Percentiles rank a stretch among this genome's conserved stretches.
phyloP scores from a whole-genome alignment of 2,888 invertebrate genomes.

The Sinohyriopsis cumingii region DNA sequence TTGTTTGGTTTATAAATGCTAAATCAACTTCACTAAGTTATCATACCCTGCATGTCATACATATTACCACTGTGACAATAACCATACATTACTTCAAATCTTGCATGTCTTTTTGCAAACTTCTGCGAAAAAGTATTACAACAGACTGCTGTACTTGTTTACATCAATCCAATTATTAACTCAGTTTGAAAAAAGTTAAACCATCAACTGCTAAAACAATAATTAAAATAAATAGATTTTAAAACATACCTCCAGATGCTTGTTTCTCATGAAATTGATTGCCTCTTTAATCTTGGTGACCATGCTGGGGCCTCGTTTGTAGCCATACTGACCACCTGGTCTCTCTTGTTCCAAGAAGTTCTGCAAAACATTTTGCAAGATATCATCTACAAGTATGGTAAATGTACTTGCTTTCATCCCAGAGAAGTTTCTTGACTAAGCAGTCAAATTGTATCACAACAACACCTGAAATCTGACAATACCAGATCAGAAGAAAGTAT shows the following conservation, averaged over 20 bases:
- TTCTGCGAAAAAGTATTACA: too few relatives aligned
- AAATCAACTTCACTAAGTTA: too few relatives aligned
- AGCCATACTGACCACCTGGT: constrained; percentile 43
- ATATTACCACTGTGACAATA: too few relatives aligned
- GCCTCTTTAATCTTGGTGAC: constrained; percentile 90
- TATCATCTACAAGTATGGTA: background rate
- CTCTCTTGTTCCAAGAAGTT: constrained; percentile 51
- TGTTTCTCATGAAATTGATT: constrained; percentile 95
- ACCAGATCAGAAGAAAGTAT: too few relatives aligned
- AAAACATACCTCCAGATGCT: constrained; percentile 82
- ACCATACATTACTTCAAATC: too few relatives aligned
- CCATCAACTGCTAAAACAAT: background rate
- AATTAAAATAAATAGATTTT: background rate
- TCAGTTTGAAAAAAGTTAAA: constrained; percentile 3
- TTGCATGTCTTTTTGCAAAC: too few relatives aligned
- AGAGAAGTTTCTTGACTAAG: too few relatives aligned
- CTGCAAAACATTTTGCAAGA: constrained; percentile 17
- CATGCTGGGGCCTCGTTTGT: constrained; percentile 54
- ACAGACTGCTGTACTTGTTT: too few relatives aligned
- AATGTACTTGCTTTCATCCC: background rate
- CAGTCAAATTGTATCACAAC: too few relatives aligned
- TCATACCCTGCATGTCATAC: too few relatives aligned
- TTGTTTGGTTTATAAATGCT: too few relatives aligned
- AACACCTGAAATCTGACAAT: too few relatives aligned
- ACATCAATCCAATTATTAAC: background rate